Base-by-base conservation (phyloP, 1,140 invertebrate genomes). In the Scaptomyza hsui region DNA sequence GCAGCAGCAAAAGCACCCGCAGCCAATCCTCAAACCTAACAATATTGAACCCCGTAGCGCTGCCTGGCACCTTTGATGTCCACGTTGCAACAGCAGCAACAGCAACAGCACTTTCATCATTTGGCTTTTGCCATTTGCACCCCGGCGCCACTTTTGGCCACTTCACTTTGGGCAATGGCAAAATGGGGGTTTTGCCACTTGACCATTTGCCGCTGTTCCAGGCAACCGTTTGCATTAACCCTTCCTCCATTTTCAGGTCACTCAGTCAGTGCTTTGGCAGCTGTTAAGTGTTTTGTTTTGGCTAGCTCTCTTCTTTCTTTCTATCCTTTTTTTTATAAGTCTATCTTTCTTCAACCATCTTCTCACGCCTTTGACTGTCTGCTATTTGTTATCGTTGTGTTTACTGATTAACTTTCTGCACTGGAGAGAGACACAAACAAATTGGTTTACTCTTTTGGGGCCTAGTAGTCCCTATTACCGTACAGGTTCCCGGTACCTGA, bases 51-150 rank as follows among this genome's bases (percentile, higher is more conserved):
- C 71, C 75, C 71, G 64, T 64, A 83, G 78, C 79, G 45, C 57
- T 48, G 76, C 74, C 74, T 73, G 48, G 80, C 80, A 85, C 80
- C 80, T 85, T 85, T 85, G 80, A 85, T 85, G 80, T 85, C 53
- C 77, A 45, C 81, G 53, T 72, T 56, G n/a, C 32, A 42, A 18
- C 44, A 49, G 59, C 79, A 78, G n/a, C 55, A 62, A 15, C 12
- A 26, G 18, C 41, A 48, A 52, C 35, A 61, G 80, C 80, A 85
- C 81, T 85, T 85, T 85, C 77, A 86, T 85, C 81, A 85, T 83
- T 83, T 86, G 80, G 80, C 80, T 83, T 83, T 83, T 80, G 81
- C 80, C 81, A 86, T 85, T 86, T 85, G 73, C 56, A 71, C 70
- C 65, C 57, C 69, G 64, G 71, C 79, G 79, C 79, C 78, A 78